Evolutionary conservation across 2,797 vertebrate species (phyloP), one percentile per base, ranked within the genome.

Genomic region (Pitangus sulphuratus): DNA sequence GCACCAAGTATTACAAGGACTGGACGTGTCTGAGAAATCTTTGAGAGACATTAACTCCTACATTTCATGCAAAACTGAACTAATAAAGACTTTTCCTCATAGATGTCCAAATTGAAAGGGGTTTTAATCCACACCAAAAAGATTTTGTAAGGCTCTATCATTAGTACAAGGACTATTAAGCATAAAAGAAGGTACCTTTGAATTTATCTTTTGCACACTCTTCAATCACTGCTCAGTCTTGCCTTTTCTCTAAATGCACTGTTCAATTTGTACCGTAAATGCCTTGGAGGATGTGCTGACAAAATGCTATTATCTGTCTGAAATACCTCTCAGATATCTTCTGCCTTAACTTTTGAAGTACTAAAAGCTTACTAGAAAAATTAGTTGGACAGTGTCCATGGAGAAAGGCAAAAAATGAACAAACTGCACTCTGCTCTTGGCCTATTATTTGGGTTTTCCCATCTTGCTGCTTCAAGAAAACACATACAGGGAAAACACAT

Each of bases 41-140:
- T 58, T 44, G 61, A 72, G 69, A 81, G 50, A 47, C 15, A 75
- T 26, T 75, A 91, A 86, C 50, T 61, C 33, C 45, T 64, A 68
- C 75, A 57, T 81, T 94, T 91, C 72, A 83, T 31, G 79, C 62
- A 92, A 92, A 96, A 83, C 35, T n/a, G 58, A 93, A 61, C 53
- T 75, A 78, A 84, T 61, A 85, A 75, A 31, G 71, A 48, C 47
- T 85, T 68, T 31, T 84, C 31, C n/a, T 92, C 78, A 47, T 50
- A 83, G 47, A 85, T 51, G 45, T 62, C 48, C 65, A 72, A 87
- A 89, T 6, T 62, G 40, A 91, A 96, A 80, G 31, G 37, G 11
- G 10, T 72, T 89, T 93, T 71, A 94, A 93, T 91, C 61, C 47
- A 78, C 58, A 40, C 47, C 86, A 58, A 88, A 58, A 91, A 47